phyloP scores from a whole-genome alignment of 1,140 invertebrate genomes.

The Thalassaphorura encarpata region DNA sequence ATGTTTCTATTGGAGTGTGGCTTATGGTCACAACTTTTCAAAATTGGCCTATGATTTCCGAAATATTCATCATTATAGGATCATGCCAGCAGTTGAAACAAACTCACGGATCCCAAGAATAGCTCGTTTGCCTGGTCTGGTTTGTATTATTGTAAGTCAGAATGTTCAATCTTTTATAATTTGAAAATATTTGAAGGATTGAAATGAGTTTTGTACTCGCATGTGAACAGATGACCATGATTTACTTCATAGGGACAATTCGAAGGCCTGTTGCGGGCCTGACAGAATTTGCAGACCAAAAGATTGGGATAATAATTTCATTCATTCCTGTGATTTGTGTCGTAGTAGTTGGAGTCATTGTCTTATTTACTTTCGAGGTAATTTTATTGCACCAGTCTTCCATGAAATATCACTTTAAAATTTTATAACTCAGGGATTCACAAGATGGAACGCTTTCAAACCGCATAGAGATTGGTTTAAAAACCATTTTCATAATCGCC shows the following conservation, averaged over 20 bases:
- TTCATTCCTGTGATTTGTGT: too few relatives aligned
- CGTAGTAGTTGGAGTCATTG: background rate
- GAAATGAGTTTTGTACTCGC: background rate
- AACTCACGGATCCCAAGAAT: background rate
- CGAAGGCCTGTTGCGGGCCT: too few relatives aligned
- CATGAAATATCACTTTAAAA: too few relatives aligned
- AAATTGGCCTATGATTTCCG: constrained; percentile 13
- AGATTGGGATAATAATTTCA: too few relatives aligned
- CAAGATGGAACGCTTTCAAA: background rate
- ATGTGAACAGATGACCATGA: background rate
- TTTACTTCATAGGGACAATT: background rate
- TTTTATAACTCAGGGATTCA: background rate
- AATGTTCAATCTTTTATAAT: background rate
- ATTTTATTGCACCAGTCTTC: too few relatives aligned
- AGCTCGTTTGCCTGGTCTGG: background rate
- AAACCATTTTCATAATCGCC: constrained; percentile 17
- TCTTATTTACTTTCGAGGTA: background rate
- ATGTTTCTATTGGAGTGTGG: background rate
- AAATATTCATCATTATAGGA: constrained; percentile 17
- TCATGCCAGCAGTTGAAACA: background rate
- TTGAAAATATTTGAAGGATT: background rate
- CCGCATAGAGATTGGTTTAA: constrained; percentile 20
- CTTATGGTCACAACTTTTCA: background rate
- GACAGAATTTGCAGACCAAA: too few relatives aligned
- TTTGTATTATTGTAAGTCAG: background rate